A percentile compares a stretch with the other conserved stretches of the same genome.
Evolutionary conservation across 2,113 vertebrate genomes (phyloP).

Genomic region (Microtus richardsoni): DNA sequence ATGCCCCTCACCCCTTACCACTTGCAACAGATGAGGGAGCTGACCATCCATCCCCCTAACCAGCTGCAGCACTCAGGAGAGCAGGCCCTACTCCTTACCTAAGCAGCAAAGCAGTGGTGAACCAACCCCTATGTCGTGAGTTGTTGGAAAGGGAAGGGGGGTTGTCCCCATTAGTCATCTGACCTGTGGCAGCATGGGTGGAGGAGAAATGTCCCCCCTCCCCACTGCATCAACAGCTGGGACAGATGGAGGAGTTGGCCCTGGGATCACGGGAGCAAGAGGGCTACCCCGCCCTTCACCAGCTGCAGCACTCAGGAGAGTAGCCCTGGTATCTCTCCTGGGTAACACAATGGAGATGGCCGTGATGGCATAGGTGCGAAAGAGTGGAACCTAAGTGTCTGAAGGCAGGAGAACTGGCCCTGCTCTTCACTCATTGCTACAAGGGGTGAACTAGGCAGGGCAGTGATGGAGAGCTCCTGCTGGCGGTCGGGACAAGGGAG

Average conservation of each 20-base stretch:
- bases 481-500: neutral
- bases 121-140: no score
- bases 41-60: no score
- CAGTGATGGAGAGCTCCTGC: neutral
- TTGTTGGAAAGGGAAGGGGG: no score
- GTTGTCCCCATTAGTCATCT: neutral
- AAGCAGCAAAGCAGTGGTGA: no score
- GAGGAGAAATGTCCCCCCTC: neutral
- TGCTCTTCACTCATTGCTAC: neutral
- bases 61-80: no score
- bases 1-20: no score
- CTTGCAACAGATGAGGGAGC: no score
- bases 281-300: no score
- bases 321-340: neutral
- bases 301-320: no score
- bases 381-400: neutral
- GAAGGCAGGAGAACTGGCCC: neutral
- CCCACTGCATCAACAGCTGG: neutral
- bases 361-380: neutral
- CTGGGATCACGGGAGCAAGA: neutral
- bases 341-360: neutral
- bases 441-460: neutral
- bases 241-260: neutral
- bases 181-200: neutral
- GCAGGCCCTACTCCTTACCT: no score